Percentiles rank a stretch among this genome's conserved stretches.
Evolutionary conservation across 2,113 vertebrate genomes (phyloP).

Genomic region (Paratilapia polleni): DNA sequence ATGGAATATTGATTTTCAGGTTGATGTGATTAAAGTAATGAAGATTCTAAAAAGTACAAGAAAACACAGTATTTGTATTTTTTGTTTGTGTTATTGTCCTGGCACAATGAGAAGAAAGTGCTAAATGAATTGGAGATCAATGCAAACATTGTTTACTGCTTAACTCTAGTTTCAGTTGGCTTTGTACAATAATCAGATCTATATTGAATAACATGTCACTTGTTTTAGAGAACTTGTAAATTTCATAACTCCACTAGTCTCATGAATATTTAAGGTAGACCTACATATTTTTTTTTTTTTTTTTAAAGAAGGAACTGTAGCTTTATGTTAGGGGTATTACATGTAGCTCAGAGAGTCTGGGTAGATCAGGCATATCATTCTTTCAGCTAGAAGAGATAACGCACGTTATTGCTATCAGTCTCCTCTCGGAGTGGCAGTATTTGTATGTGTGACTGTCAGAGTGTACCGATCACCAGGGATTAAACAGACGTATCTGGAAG

Average conservation of each 20-base stretch:
- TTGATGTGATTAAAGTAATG: conserved; percentile 31
- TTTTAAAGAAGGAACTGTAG: neutral
- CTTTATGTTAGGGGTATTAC: neutral
- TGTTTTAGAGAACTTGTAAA: neutral
- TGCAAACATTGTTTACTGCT: conserved; percentile 4
- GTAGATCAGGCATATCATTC: conserved; percentile 25
- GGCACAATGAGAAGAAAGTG: conserved; percentile 4
- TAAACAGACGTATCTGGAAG: conserved; percentile 18
- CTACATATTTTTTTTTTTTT: conserved; percentile 7
- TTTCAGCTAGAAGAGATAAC: conserved; percentile 21
- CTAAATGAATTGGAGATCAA: conserved; percentile 29
- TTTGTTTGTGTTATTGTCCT: conserved; percentile 10
- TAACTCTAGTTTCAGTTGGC: neutral
- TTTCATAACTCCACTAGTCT: neutral
- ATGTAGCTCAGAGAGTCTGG: conserved; percentile 11
- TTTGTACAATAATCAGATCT: conserved; percentile 25
- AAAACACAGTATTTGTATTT: conserved; percentile 14
- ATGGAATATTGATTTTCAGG: conserved; percentile 29
- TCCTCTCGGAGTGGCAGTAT: conserved; percentile 20
- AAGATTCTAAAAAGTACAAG: conserved; percentile 39
- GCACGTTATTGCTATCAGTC: neutral
- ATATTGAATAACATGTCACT: conserved; percentile 26
- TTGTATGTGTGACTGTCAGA: conserved; percentile 13
- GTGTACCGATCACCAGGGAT: conserved; percentile 24
- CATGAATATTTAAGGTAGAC: conserved; percentile 7